These are phyloP conservation scores for Odontocerum albicorne DNA, from an alignment of 2,888 invertebrate genomes.

Conservation along the genomic window DNA sequence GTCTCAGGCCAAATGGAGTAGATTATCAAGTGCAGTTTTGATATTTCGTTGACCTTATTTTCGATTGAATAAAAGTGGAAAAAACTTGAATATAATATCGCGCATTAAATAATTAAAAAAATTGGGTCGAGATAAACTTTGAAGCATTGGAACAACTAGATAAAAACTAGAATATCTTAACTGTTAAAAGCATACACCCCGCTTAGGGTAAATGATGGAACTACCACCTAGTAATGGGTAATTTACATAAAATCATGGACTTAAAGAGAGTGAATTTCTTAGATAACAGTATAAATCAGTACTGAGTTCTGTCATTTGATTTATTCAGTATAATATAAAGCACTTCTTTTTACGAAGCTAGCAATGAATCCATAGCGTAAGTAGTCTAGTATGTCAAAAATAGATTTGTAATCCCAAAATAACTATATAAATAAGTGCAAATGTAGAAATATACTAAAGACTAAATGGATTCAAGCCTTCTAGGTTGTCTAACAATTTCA, in stretches of 20 bases:
- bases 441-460: conserved; percentile 29
- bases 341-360: conserved; percentile 36
- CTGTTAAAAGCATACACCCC: conserved; percentile 32
- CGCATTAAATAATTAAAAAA: conserved; percentile 30
- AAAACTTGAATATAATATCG: conserved; percentile 33
- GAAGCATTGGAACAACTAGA: conserved; percentile 35
- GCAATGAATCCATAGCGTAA: conserved; percentile 29
- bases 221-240: conserved; percentile 24
- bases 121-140: conserved; percentile 29
- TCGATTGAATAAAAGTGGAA: conserved; percentile 30
- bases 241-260: conserved; percentile 24
- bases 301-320: conserved; percentile 31
- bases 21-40: conserved; percentile 16
- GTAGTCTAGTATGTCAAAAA: conserved; percentile 30
- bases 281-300: conserved; percentile 33
- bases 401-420: conserved; percentile 28
- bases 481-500: conserved; percentile 31
- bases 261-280: conserved; percentile 24
- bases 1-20: conserved; percentile 8
- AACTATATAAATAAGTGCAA: conserved; percentile 32
- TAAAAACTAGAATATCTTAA: conserved; percentile 34
- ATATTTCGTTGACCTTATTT: conserved; percentile 35
- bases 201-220: conserved; percentile 26
- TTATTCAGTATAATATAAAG: conserved; percentile 33
- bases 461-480: conserved; percentile 28